Evolutionary conservation across 2,113 vertebrate species (phyloP).

Genomic region (Rhinichthys klamathensis): DNA sequence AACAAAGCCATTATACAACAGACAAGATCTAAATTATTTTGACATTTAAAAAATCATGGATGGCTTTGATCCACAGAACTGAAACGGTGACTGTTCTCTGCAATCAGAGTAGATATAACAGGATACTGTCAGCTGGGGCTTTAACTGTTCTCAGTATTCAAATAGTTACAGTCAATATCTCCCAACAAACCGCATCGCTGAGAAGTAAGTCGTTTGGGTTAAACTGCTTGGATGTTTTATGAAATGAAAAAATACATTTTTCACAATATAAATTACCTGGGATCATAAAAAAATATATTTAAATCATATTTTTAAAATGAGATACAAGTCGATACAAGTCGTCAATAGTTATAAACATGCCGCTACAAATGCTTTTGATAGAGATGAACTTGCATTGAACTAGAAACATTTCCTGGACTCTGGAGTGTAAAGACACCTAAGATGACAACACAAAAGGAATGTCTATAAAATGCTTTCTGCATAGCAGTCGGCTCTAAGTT

Average conservation of each 20-base stretch:
- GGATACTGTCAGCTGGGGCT: neutral
- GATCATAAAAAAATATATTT: no score
- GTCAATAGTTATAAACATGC: neutral
- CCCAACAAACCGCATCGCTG: neutral
- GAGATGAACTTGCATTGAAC: neutral
- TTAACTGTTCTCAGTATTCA: neutral
- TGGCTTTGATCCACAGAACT: neutral
- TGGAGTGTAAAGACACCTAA: neutral
- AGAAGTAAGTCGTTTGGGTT: neutral
- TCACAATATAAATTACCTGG: no score
- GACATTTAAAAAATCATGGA: neutral
- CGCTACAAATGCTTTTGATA: neutral
- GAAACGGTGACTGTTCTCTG: neutral
- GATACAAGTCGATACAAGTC: no score
- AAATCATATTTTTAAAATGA: no score
- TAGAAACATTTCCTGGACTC: neutral
- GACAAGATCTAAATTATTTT: constrained; percentile 1
- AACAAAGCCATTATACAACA: constrained; percentile 5
- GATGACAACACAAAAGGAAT: neutral
- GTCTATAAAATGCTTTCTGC: neutral
- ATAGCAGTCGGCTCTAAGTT: neutral
- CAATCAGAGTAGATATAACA: neutral
- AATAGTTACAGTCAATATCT: neutral
- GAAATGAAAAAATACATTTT: neutral
- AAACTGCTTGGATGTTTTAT: neutral